Base-by-base conservation (phyloP, 2,888 invertebrate species). In the Minunthozetes semirufus region DNA sequence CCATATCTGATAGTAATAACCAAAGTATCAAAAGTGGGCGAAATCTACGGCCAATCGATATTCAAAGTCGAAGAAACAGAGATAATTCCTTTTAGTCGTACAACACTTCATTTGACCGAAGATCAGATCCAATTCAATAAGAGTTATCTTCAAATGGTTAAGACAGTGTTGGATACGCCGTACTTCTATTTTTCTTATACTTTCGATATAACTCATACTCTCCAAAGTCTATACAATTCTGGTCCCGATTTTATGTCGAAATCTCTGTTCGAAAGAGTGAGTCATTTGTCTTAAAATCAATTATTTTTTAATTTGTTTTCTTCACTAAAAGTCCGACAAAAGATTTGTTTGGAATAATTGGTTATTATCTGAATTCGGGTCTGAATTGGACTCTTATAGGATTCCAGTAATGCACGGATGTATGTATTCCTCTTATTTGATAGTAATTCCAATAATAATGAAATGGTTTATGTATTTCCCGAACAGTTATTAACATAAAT, bases 341-440 rank as follows among this genome's bases (percentile, higher is more conserved):
- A 86, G 94, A 75, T 99, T 97, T 84, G 87, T 97, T 8, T 99
- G 98, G 98, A 99, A 99, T 83, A 88, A 89, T 0, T 87, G 89
- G 82, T 85, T 96, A 0, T 83, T 97, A 74, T 85, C 88, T 75
- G 89, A 90, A 76, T 88, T 93, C 79, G 81, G 85, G 17, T 86
- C 88, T 6, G 90, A 91, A 81, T 83, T 79, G 81, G 84, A 19
- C 79, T 78, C 61, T 80, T 96, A 93, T 84, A 89, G 91, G 77
- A 85, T 98, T 78, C 97, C 98, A 0, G 82, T 99, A 74, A 87
- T 99, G 80, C 89, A 93, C 83, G 99, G 99, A 78, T 99, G 84
- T 84, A 83, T 78, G 78, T 78, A 77, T 61, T 48, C 42, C 22
- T 38, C 15, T 72, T 19, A 46, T 76, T 75, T 78, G 80, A 81